These are phyloP conservation scores for Melieria picta DNA, from an alignment of 2,888 invertebrate genomes.

Conservation along the genomic window DNA sequence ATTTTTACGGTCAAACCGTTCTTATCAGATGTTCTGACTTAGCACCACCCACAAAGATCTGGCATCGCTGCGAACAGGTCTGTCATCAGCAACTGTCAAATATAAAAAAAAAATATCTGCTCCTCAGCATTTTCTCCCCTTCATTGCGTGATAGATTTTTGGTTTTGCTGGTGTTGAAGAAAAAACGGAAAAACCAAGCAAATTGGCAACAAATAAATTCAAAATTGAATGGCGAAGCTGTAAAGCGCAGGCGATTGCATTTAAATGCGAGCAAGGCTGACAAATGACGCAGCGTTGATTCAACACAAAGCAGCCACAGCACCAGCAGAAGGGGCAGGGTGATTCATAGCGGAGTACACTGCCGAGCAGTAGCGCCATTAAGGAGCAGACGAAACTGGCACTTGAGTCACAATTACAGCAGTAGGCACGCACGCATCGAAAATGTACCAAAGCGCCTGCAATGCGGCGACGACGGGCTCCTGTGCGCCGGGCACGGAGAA, in stretches of 20 bases:
- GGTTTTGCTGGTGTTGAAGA: no score
- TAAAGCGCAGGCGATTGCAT: background rate
- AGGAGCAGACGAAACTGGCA: background rate
- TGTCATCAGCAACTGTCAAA: no score
- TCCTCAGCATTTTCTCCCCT: no score
- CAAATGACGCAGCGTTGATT: constrained; percentile 4
- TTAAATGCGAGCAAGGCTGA: constrained; percentile 17
- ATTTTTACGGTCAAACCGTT: no score
- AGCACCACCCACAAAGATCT: no score
- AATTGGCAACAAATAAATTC: no score
- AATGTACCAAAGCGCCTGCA: constrained; percentile 80
- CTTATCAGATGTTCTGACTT: no score
- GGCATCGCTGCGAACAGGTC: no score
- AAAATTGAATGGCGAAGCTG: background rate
- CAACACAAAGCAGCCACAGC: constrained; percentile 7
- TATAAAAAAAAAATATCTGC: no score
- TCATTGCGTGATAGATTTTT: no score
- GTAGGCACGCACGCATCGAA: constrained; percentile 19
- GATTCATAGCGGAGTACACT: constrained; percentile 24
- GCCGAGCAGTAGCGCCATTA: background rate
- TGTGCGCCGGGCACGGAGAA: constrained; percentile 72
- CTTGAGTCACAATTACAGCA: constrained; percentile 18
- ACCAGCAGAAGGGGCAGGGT: constrained; percentile 18
- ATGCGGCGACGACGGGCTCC: constrained; percentile 74
- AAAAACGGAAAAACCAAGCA: no score